A percentile compares a stretch with the other conserved stretches of the same genome.
phyloP scores from a whole-genome alignment of 2,888 invertebrate species.

The Bellardia pandia region DNA sequence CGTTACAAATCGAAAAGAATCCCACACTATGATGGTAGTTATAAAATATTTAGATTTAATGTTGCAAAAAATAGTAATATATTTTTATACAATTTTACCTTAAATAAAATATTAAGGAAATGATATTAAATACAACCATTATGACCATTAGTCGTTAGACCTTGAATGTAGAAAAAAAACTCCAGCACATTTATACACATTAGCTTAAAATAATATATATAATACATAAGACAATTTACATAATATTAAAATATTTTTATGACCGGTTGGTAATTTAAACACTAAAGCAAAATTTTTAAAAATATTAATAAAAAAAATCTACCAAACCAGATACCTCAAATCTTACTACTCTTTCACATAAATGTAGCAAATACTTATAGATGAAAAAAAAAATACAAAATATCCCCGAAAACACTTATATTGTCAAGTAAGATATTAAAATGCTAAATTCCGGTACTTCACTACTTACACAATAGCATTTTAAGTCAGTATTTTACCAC shows the following conservation, averaged over 20 bases:
- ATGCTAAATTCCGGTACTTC: background rate
- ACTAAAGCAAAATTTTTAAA: background rate
- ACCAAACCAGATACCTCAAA: background rate
- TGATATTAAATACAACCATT: background rate
- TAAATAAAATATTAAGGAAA: background rate
- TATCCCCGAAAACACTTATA: too few species aligned
- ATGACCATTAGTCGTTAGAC: slow-evolving; percentile 7
- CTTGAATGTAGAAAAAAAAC: background rate
- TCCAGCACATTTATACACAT: background rate
- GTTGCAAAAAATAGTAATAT: too few species aligned
- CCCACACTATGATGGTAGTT: too few species aligned
- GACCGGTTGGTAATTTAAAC: background rate
- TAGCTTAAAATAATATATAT: background rate
- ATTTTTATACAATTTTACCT: too few species aligned
- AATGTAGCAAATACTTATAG: background rate
- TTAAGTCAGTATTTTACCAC: too few species aligned
- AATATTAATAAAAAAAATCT: background rate
- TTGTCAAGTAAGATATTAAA: background rate
- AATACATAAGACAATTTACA: background rate
- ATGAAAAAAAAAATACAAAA: background rate
- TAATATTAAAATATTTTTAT: slow-evolving; percentile 6
- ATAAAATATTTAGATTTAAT: too few species aligned
- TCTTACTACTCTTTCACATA: background rate
- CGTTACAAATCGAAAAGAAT: too few species aligned
- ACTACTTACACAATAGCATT: too few species aligned